Evolutionary conservation across 2,113 vertebrate genomes (phyloP).

Genomic region (Symphodus melops): DNA sequence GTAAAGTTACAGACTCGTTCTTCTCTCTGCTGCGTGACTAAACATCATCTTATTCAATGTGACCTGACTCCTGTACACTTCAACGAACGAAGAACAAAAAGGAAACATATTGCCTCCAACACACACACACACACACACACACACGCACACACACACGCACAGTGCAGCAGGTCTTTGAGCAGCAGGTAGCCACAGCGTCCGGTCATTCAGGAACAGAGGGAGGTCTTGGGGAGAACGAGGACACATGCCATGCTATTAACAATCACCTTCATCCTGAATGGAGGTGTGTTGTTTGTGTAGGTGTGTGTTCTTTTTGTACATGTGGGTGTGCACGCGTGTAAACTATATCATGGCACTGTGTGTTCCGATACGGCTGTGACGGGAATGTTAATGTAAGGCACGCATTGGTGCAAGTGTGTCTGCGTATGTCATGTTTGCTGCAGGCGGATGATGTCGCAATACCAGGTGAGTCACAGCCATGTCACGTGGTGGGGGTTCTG

Average conservation of each 20-base stretch:
- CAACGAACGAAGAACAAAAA: no score
- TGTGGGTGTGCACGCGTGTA: background rate
- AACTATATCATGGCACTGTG: background rate
- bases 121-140: slow-evolving; percentile 1
- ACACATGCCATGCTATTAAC: background rate
- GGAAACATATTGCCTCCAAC: no score
- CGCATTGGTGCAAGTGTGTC: slow-evolving; percentile 19
- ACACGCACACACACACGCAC: slow-evolving; percentile 1
- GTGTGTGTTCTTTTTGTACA: background rate
- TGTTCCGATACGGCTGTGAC: slow-evolving; percentile 8
- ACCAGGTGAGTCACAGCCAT: slow-evolving; percentile 87
- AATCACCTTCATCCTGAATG: background rate
- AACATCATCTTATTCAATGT: background rate
- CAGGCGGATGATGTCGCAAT: slow-evolving; percentile 78
- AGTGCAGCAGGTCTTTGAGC: background rate
- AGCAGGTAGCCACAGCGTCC: slow-evolving; percentile 9
- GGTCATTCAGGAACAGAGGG: background rate
- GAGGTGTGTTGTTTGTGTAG: background rate
- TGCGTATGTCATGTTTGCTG: slow-evolving; percentile 66
- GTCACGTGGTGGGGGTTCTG: slow-evolving; percentile 77
- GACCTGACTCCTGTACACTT: background rate
- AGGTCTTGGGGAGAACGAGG: background rate
- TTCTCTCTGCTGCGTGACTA: background rate
- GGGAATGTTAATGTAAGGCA: slow-evolving; percentile 1
- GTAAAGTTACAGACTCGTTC: background rate